Conservation (phyloP, 2,888 invertebrate genomes). For the Sussaba pulchella region DNA sequence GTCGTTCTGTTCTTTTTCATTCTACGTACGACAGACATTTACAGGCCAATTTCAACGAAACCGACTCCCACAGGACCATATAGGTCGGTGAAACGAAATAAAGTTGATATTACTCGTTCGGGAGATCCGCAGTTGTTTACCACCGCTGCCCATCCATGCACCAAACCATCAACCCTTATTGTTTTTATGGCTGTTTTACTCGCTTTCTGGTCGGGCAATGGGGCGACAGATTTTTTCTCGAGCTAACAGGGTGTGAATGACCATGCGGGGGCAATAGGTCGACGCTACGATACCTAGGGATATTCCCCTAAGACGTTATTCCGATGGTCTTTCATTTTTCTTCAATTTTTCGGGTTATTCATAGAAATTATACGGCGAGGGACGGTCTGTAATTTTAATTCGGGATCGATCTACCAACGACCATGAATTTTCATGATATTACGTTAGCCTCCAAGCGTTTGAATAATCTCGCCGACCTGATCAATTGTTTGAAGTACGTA, state of each 20-base stretch:
- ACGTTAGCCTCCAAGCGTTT: not conserved
- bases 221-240: not conserved
- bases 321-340: too few species aligned
- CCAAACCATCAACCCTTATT: not conserved
- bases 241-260: too few species aligned
- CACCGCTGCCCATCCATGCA: too few species aligned
- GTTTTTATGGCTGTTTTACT: not conserved
- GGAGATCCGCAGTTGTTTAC: too few species aligned
- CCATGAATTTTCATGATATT: not conserved
- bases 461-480: not conserved
- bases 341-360: too few species aligned
- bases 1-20: not conserved
- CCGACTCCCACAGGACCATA: not conserved
- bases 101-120: not conserved
- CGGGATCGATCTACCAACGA: not conserved
- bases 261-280: too few species aligned
- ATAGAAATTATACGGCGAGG: too few species aligned
- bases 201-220: not conserved
- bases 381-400: too few species aligned
- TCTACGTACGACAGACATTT: constrained; percentile 21
- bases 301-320: too few species aligned
- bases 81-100: not conserved
- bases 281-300: too few species aligned
- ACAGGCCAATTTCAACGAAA: constrained; percentile 18
- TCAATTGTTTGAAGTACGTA: not conserved